Evolutionary conservation across 1,140 invertebrate genomes (phyloP).

Genomic region (Platyscapa corneri): DNA sequence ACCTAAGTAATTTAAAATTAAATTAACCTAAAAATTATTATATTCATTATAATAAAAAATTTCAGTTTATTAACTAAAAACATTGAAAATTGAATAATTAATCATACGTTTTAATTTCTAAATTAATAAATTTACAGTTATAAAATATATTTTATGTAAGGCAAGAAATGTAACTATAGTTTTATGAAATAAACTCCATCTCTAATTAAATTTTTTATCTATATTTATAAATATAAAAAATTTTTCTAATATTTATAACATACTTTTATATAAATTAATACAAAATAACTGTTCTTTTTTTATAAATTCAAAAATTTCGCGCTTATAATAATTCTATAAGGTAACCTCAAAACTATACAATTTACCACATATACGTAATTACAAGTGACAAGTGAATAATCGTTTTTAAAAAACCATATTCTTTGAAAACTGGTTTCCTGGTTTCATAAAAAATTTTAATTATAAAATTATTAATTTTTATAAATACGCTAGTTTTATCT

Average conservation of each 20-base stretch:
- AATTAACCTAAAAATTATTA: neutral
- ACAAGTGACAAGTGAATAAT: constrained; percentile 11
- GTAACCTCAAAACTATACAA: constrained; percentile 25
- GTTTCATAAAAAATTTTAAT: neutral
- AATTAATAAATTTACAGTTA: neutral
- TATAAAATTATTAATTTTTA: neutral
- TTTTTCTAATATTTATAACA: neutral
- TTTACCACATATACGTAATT: neutral
- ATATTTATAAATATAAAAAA: neutral
- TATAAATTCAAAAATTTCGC: neutral
- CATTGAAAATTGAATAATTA: neutral
- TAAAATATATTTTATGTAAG: neutral
- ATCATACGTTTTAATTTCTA: neutral
- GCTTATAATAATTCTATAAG: neutral
- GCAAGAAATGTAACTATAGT: neutral
- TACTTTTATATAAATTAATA: neutral
- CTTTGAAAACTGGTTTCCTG: neutral
- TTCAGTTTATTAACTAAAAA: neutral
- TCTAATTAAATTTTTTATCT: neutral
- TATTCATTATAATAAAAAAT: neutral
- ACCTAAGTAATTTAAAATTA: neutral
- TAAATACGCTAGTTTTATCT: neutral
- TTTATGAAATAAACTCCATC: neutral
- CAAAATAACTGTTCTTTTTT: neutral
- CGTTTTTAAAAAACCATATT: neutral